A percentile compares a stretch with the other conserved stretches of the same genome.
Conservation (phyloP, 2,888 invertebrate species). For the Rhagonycha lutea region DNA sequence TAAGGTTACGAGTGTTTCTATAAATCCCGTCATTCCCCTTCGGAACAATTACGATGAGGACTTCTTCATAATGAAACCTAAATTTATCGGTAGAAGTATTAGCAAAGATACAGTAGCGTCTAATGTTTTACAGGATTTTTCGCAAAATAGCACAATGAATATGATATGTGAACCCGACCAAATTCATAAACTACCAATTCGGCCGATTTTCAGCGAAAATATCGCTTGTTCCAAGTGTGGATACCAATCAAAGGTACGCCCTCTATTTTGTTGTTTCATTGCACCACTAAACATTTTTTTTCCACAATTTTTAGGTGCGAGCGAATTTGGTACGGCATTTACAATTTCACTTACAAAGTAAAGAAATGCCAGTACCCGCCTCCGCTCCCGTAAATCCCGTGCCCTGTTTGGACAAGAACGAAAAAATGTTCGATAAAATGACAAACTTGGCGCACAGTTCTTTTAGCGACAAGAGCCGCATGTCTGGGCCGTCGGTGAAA, state of each 20-base stretch:
- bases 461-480: conserved; percentile 47
- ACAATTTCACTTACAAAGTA: conserved; percentile 65
- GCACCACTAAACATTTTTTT: neutral
- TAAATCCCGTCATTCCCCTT: conserved; percentile 56
- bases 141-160: conserved; percentile 35
- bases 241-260: conserved; percentile 63
- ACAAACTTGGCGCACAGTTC: conserved; percentile 79
- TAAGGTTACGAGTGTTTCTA: conserved; percentile 49
- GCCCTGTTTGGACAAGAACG: conserved; percentile 75
- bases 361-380: conserved; percentile 64
- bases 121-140: neutral
- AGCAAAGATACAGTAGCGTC: conserved; percentile 4
- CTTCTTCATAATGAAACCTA: conserved; percentile 57
- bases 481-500: conserved; percentile 45
- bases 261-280: neutral
- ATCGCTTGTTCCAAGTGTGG: conserved; percentile 70
- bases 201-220: conserved; percentile 64
- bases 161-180: conserved; percentile 62
- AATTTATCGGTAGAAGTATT: conserved; percentile 14
- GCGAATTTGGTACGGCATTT: conserved; percentile 75
- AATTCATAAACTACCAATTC: conserved; percentile 65
- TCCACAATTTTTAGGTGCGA: conserved; percentile 56
- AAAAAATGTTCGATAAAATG: conserved; percentile 85
- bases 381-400: conserved; percentile 81
- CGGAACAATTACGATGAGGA: conserved; percentile 56